These are phyloP conservation scores for Leptodactylus fuscus DNA, from an alignment of 2,113 vertebrate genomes.

Conservation along the genomic window DNA sequence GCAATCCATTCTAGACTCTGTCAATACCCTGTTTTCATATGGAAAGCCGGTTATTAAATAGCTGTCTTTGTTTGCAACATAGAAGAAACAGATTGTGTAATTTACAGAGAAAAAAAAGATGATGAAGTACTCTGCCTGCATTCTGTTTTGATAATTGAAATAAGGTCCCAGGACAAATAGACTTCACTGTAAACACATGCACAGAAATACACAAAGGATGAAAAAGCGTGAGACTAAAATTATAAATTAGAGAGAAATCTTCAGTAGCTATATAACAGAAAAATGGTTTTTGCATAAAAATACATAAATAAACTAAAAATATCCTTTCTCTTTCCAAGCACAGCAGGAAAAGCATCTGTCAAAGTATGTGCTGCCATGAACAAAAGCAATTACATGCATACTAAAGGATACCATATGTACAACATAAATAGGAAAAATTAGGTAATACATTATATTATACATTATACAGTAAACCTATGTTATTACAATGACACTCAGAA, in stretches of 20 bases:
- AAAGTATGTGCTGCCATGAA: conserved; percentile 20
- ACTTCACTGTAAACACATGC: conserved; percentile 51
- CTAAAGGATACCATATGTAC: conserved; percentile 20
- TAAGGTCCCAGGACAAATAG: conserved; percentile 48
- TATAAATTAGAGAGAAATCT: conserved; percentile 20
- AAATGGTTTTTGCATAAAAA: conserved; percentile 37
- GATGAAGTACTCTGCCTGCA: conserved; percentile 34
- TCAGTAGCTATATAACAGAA: conserved; percentile 19
- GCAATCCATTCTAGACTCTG: conserved; percentile 24
- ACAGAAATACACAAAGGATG: conserved; percentile 37
- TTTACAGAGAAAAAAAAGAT: conserved; percentile 40
- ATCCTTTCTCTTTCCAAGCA: conserved; percentile 24
- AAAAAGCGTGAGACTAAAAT: conserved; percentile 32
- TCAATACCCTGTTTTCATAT: conserved; percentile 12
- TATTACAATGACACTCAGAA: neutral
- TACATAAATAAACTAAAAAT: conserved; percentile 53
- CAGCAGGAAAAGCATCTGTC: conserved; percentile 41
- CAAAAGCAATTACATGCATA: conserved; percentile 27
- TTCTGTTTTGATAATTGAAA: conserved; percentile 49
- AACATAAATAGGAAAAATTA: conserved; percentile 20
- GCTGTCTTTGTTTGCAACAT: conserved; percentile 31
- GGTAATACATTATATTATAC: neutral
- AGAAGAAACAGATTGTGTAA: conserved; percentile 49
- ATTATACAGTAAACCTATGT: neutral
- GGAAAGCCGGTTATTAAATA: conserved; percentile 31